Evolutionary conservation across 2,113 vertebrate species (phyloP).

Genomic region (Cettia cetti): DNA sequence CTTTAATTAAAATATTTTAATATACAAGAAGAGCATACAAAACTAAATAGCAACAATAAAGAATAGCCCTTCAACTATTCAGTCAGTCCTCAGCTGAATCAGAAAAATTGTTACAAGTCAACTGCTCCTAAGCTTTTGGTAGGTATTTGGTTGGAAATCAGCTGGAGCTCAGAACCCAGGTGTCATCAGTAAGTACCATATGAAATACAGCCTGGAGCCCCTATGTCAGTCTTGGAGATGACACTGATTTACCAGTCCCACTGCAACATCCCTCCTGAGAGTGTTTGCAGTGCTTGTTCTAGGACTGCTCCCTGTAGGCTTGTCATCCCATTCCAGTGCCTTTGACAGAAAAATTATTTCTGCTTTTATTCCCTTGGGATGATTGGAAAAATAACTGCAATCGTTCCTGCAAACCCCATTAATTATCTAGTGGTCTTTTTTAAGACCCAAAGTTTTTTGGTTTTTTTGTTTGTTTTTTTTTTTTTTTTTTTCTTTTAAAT

Average conservation of each 20-base stretch:
- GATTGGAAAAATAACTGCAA: not conserved
- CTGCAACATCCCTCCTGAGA: not conserved
- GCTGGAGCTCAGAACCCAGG: not conserved
- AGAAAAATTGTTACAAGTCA: not conserved
- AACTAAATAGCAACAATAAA: not conserved
- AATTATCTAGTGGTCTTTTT: not conserved
- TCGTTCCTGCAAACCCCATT: not conserved
- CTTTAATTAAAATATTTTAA: not conserved
- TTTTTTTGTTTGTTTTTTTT: no score
- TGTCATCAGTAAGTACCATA: rapidly evolving
- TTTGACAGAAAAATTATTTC: not conserved
- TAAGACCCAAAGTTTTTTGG: not conserved
- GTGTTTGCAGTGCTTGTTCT: not conserved
- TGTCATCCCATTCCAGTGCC: not conserved
- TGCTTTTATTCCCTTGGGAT: not conserved
- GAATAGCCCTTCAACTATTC: not conserved
- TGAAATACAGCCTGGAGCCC: not conserved
- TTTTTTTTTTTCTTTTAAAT: not conserved
- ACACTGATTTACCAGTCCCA: not conserved
- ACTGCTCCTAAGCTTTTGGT: not conserved
- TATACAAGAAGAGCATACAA: not conserved
- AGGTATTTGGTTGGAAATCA: not conserved
- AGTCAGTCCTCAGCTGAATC: not conserved
- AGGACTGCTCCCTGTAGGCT: not conserved
- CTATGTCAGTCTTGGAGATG: not conserved